Evolutionary conservation across 2,797 vertebrate genomes (phyloP).

Genomic region (Macropodus opercularis): DNA sequence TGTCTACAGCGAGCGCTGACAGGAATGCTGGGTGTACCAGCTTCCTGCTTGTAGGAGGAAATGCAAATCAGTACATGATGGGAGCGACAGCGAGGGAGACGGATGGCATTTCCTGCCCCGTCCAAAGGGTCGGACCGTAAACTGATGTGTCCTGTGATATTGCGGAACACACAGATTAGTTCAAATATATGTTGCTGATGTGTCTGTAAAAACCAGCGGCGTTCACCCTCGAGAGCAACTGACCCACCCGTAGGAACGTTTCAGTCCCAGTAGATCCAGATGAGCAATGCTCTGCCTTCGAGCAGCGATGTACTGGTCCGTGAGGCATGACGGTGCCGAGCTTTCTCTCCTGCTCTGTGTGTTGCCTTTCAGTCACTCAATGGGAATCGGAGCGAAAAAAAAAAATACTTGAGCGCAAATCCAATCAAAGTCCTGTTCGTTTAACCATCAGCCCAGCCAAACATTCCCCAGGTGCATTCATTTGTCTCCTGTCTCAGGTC

Average conservation of each 20-base stretch:
- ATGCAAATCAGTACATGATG: conserved; percentile 29
- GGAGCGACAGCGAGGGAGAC: conserved; percentile 19
- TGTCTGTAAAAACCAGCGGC: conserved; percentile 6
- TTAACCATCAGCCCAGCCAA: conserved; percentile 51
- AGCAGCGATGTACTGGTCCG: conserved; percentile 53
- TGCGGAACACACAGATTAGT: background rate
- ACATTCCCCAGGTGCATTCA: conserved; percentile 53
- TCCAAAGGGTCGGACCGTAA: conserved; percentile 32
- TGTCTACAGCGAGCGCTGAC: conserved; percentile 2
- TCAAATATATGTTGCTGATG: background rate
- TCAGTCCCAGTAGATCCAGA: conserved; percentile 39
- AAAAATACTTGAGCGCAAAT: conserved; percentile 43
- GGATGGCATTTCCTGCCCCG: conserved; percentile 16
- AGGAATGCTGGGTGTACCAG: conserved; percentile 21
- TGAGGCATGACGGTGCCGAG: conserved; percentile 39
- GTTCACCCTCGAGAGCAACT: conserved; percentile 53
- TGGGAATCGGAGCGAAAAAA: conserved; percentile 42
- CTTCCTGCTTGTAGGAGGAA: conserved; percentile 44
- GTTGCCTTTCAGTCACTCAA: conserved; percentile 39
- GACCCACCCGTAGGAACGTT: conserved; percentile 29
- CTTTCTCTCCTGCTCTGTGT: conserved; percentile 8
- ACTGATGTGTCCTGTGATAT: conserved; percentile 1
- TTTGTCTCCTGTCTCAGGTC: conserved; percentile 46
- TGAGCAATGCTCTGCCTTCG: conserved; percentile 47
- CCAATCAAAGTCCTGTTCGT: conserved; percentile 50